phyloP scores from a whole-genome alignment of 2,113 vertebrate genomes.

The Pseudorectes ferrugineus region DNA sequence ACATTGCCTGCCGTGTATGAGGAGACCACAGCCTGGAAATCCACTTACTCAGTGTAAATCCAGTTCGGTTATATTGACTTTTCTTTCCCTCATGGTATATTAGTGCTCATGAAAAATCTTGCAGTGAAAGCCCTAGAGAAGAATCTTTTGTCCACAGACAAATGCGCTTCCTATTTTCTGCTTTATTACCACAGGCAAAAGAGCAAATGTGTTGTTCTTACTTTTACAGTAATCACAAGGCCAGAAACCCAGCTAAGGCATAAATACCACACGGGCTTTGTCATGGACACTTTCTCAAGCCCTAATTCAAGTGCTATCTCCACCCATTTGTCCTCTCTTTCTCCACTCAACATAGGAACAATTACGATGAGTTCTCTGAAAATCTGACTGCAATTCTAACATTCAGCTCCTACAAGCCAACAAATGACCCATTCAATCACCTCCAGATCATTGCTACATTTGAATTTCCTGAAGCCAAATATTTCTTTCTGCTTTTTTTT shows the following conservation, averaged over 20 bases:
- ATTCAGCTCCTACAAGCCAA: background rate
- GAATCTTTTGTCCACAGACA: constrained; percentile 2
- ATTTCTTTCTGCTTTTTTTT: background rate
- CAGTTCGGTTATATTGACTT: background rate
- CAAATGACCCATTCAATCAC: background rate
- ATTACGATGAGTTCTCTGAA: background rate
- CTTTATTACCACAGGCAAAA: background rate
- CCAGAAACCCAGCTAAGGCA: background rate
- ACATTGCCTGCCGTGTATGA: background rate
- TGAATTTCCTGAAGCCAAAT: background rate
- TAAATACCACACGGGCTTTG: background rate
- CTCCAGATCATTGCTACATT: background rate
- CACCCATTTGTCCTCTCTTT: background rate
- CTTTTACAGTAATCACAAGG: background rate
- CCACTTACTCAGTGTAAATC: background rate
- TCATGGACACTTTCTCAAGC: background rate
- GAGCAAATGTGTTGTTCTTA: background rate
- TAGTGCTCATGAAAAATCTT: background rate
- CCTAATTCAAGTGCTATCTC: background rate
- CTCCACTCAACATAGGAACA: background rate
- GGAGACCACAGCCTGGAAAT: background rate
- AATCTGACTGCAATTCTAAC: background rate
- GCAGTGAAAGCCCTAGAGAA: background rate
- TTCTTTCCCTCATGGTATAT: background rate
- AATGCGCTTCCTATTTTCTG: background rate